Conservation (phyloP, 2,113 vertebrate genomes). For the Lagopus leucura region DNA sequence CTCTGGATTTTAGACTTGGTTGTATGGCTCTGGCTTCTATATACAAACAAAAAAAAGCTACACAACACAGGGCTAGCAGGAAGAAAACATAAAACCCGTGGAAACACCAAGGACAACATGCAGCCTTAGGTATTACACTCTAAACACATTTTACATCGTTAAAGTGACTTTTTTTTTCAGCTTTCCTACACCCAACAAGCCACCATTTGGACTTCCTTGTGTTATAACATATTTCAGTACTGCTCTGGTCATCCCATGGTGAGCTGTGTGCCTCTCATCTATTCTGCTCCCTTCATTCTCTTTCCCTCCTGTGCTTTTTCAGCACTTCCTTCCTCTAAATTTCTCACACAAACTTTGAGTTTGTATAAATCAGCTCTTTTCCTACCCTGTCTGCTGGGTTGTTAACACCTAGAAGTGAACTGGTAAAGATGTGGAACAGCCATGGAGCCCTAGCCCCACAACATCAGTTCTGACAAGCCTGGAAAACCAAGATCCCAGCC, state of each 20-base stretch:
- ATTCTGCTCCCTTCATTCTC: neutral
- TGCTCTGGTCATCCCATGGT: rapidly evolving
- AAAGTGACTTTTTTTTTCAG: neutral
- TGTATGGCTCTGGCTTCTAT: neutral
- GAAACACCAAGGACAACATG: neutral
- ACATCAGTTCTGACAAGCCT: rapidly evolving
- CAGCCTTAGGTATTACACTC: neutral
- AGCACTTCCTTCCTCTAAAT: neutral
- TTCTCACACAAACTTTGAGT: neutral
- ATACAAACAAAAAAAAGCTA: too few species aligned
- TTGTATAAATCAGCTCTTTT: neutral
- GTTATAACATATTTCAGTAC: rapidly evolving
- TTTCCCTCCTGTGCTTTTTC: neutral
- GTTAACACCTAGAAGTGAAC: neutral
- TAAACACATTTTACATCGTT: neutral
- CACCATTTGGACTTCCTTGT: neutral
- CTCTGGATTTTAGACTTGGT: neutral
- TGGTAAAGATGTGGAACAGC: neutral
- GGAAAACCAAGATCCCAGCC: neutral
- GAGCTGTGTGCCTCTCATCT: neutral
- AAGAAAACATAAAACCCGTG: too few species aligned
- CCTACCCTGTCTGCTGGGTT: rapidly evolving
- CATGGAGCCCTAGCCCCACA: neutral
- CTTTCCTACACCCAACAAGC: neutral
- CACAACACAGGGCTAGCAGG: neutral